These are phyloP conservation scores for Synergus umbraculus DNA, from an alignment of 2,888 invertebrate genomes.

Conservation along the genomic window DNA sequence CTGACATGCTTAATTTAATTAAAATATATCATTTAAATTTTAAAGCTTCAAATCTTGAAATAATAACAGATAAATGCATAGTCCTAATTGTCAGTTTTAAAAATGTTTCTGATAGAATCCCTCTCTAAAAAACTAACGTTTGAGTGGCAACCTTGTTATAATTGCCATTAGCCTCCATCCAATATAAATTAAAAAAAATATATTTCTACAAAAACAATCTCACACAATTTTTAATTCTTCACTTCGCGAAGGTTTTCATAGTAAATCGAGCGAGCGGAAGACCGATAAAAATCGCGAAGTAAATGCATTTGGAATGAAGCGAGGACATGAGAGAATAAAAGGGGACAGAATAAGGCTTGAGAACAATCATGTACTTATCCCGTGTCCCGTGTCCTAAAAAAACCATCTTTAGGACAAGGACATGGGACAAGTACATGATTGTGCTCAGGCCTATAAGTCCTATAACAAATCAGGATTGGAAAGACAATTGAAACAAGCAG, in stretches of 20 bases:
- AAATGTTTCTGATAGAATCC: background rate
- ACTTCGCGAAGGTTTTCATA: conserved; percentile 12
- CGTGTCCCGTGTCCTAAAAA: too few relatives aligned
- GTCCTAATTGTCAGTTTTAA: background rate
- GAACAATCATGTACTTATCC: too few relatives aligned
- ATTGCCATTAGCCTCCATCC: background rate
- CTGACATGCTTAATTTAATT: too few relatives aligned
- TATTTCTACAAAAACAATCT: conserved; percentile 4
- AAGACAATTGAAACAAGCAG: conserved; percentile 47
- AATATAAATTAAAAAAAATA: background rate
- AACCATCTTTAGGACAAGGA: too few relatives aligned
- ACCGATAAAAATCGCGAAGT: conserved; percentile 42
- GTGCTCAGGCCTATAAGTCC: background rate
- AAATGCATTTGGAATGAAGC: conserved; percentile 68
- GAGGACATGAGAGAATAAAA: conserved; percentile 44
- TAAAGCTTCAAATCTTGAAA: too few relatives aligned
- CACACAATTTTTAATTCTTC: background rate
- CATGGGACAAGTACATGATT: too few relatives aligned
- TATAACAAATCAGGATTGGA: conserved; percentile 38
- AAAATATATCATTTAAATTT: too few relatives aligned
- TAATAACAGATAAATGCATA: too few relatives aligned
- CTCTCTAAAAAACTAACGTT: background rate
- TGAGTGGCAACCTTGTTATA: background rate
- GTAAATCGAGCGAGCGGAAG: conserved; percentile 20
- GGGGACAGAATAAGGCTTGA: conserved; percentile 31